phyloP scores from a whole-genome alignment of 2,797 vertebrate genomes.

The Sciaenops ocellatus region DNA sequence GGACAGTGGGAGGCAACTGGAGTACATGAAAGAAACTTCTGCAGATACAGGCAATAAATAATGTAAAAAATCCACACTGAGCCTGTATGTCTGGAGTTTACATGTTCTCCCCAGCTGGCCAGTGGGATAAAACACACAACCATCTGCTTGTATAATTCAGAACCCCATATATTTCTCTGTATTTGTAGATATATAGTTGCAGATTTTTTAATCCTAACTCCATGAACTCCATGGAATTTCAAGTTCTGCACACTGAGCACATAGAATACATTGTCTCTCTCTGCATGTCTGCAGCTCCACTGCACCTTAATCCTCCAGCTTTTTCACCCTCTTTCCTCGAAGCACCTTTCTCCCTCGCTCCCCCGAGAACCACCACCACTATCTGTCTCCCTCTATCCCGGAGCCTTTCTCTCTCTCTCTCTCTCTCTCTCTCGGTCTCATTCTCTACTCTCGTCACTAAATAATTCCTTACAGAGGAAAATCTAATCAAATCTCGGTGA shows the following conservation, averaged over 20 bases:
- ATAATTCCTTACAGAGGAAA: conserved; percentile 80
- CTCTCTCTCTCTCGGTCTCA: conserved; percentile 53
- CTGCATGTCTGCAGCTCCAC: conserved; percentile 61
- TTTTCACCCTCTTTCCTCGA: conserved; percentile 66
- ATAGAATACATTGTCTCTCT: conserved; percentile 47
- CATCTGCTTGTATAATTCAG: background rate
- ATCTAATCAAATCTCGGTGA: conserved; percentile 80
- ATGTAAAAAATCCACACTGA: conserved; percentile 16
- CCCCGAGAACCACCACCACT: conserved; percentile 55
- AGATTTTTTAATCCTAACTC: conserved; percentile 11
- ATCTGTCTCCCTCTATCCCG: conserved; percentile 72
- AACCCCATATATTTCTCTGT: conserved; percentile 29
- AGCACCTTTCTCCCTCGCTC: conserved; percentile 67
- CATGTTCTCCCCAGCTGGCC: background rate
- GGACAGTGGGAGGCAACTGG: conserved; percentile 25
- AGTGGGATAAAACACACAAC: conserved; percentile 25
- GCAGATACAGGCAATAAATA: background rate
- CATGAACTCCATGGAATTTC: conserved; percentile 17
- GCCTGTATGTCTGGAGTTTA: background rate
- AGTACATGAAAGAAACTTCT: background rate
- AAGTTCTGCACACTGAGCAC: conserved; percentile 51
- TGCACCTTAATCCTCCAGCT: conserved; percentile 70
- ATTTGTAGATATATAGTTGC: conserved; percentile 45
- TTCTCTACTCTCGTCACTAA: conserved; percentile 77
- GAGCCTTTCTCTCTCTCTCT: conserved; percentile 64